These are phyloP conservation scores for Magallana gigas DNA, from an alignment of 1,140 invertebrate genomes.

Conservation along the genomic window DNA sequence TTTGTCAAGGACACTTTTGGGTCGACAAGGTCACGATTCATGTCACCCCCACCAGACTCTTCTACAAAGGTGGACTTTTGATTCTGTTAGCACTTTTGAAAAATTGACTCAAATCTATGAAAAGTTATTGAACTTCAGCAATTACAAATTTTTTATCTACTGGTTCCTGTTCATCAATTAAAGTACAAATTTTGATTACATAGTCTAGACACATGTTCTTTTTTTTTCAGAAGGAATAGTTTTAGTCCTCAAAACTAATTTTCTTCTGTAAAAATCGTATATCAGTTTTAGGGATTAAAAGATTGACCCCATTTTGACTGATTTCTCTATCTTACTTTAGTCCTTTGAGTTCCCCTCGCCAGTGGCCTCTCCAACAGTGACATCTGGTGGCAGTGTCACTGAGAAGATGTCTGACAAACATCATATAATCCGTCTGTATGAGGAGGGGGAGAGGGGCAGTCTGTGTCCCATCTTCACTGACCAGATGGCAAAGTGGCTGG, in stretches of 20 bases:
- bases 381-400: neutral
- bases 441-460: constrained; percentile 67
- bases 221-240: no score
- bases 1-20: constrained; percentile 55
- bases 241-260: no score
- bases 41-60: constrained; percentile 62
- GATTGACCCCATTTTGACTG: no score
- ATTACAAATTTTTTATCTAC: no score
- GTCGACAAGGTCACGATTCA: constrained; percentile 44
- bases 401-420: constrained; percentile 40
- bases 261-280: no score
- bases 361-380: neutral
- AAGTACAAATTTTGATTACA: no score
- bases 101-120: no score
- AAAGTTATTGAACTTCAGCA: no score
- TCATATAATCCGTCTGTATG: constrained; percentile 59
- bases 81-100: neutral
- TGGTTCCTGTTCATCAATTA: no score
- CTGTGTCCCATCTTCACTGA: constrained; percentile 64
- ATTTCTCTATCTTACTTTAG: constrained; percentile 39
- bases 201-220: no score
- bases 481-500: constrained; percentile 64
- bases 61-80: constrained; percentile 51
- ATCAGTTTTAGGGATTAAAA: no score
- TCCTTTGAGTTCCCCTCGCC: constrained; percentile 58